Evolutionary conservation across 2,113 vertebrate genomes (phyloP).

Genomic region (Telmatochromis sp.): DNA sequence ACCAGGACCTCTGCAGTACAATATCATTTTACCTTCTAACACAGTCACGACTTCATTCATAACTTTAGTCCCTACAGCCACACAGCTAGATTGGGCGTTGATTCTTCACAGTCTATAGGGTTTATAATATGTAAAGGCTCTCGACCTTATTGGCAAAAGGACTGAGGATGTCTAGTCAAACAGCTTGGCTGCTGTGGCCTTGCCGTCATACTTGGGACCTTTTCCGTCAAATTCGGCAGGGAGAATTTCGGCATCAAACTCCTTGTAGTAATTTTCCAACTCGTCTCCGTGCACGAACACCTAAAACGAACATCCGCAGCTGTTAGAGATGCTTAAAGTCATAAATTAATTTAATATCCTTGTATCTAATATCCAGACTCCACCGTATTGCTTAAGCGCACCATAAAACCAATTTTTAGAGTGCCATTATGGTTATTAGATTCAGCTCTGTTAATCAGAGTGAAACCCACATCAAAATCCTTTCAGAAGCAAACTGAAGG

Average conservation of each 20-base stretch:
- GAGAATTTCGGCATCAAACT: slow-evolving; percentile 87
- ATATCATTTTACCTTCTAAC: neutral
- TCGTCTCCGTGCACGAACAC: slow-evolving; percentile 93
- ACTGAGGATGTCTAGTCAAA: slow-evolving; percentile 71
- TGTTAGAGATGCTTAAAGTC: neutral
- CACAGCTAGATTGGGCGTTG: neutral
- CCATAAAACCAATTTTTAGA: neutral
- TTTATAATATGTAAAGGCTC: neutral
- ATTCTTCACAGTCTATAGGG: slow-evolving; percentile 3
- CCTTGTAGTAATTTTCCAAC: slow-evolving; percentile 86
- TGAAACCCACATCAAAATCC: neutral
- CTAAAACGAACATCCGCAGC: slow-evolving; percentile 49
- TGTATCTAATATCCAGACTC: neutral
- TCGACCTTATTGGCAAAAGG: neutral
- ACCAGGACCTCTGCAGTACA: neutral
- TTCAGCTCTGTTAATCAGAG: neutral
- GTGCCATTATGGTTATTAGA: neutral
- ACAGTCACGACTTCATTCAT: neutral
- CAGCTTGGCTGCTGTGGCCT: slow-evolving; percentile 77
- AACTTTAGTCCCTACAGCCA: neutral
- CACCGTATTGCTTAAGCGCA: neutral
- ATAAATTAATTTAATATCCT: neutral
- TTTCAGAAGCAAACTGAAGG: neutral
- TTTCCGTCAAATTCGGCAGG: slow-evolving; percentile 90
- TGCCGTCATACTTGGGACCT: slow-evolving; percentile 84